These are phyloP conservation scores for Fundulus diaphanus DNA, from an alignment of 2,797 vertebrate genomes.

Conservation along the genomic window DNA sequence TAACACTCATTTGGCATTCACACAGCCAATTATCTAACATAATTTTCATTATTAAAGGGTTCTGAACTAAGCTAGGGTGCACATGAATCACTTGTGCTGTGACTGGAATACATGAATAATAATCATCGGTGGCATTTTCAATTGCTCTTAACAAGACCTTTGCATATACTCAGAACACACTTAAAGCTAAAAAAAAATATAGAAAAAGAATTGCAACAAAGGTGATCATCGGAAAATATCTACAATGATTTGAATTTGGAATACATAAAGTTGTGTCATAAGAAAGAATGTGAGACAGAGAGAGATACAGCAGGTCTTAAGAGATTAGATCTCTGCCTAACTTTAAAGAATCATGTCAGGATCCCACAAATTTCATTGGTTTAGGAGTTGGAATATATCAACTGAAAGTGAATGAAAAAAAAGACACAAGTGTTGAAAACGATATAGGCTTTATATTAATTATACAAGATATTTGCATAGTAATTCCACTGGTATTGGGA, in stretches of 20 bases:
- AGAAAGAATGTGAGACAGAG: background rate
- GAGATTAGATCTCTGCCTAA: background rate
- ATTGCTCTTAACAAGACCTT: slow-evolving; percentile 4
- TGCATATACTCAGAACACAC: slow-evolving; percentile 28
- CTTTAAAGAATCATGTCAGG: background rate
- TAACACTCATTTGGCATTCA: background rate
- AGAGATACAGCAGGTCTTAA: background rate
- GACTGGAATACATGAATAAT: slow-evolving; percentile 13
- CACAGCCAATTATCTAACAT: background rate
- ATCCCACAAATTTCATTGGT: background rate
- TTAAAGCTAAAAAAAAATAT: background rate
- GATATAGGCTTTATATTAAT: too few relatives aligned
- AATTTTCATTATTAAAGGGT: background rate
- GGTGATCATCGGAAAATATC: background rate
- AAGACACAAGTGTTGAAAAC: too few relatives aligned
- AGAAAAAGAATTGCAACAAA: slow-evolving; percentile 16
- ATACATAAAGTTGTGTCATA: background rate
- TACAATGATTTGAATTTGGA: background rate
- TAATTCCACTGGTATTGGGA: too few relatives aligned
- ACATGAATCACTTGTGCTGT: slow-evolving; percentile 17
- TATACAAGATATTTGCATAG: background rate
- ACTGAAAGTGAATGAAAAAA: background rate
- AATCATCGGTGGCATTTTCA: slow-evolving; percentile 4
- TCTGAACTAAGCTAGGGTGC: slow-evolving; percentile 5
- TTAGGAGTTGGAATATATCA: background rate